A percentile compares a stretch with the other conserved stretches of the same genome.
Conservation (phyloP, 2,888 invertebrate genomes). For the Synanthedon tipuliformis region DNA sequence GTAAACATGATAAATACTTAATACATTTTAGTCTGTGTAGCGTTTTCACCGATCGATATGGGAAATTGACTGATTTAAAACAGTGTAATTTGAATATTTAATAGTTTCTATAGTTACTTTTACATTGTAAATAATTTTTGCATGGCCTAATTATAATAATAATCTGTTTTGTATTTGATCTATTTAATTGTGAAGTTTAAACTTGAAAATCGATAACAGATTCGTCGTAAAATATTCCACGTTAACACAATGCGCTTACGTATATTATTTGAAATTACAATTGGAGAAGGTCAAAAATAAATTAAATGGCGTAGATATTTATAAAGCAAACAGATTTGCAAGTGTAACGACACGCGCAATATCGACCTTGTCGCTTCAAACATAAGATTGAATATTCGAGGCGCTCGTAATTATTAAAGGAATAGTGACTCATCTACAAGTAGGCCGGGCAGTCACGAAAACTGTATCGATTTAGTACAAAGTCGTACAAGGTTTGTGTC, state of each 20-base stretch:
- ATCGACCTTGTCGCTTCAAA: constrained; percentile 13
- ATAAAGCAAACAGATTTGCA: constrained; percentile 1
- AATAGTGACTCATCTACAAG: constrained; percentile 32
- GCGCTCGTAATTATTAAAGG: constrained; percentile 14
- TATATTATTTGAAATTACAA: constrained; percentile 19
- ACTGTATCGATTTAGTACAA: constrained; percentile 41
- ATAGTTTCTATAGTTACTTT: constrained; percentile 8
- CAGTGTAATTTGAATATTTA: neutral
- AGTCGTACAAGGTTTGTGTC: constrained; percentile 18
- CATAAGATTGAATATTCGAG: constrained; percentile 28
- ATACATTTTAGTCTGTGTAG: constrained; percentile 4
- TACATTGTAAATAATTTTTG: constrained; percentile 8
- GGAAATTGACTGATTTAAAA: neutral
- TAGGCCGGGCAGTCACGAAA: constrained; percentile 37
- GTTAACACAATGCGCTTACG: constrained; percentile 10
- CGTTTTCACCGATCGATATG: neutral
- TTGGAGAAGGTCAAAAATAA: constrained; percentile 34
- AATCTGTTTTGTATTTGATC: constrained; percentile 2
- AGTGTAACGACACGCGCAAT: constrained; percentile 10
- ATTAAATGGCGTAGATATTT: constrained; percentile 23
- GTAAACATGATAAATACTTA: constrained; percentile 8
- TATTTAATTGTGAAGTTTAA: constrained; percentile 12
- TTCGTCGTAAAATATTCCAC: constrained; percentile 22
- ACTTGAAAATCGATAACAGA: constrained; percentile 5
- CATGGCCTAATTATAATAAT: constrained; percentile 22